phyloP scores from a whole-genome alignment of 1,140 invertebrate species.

The Argopecten irradians region DNA sequence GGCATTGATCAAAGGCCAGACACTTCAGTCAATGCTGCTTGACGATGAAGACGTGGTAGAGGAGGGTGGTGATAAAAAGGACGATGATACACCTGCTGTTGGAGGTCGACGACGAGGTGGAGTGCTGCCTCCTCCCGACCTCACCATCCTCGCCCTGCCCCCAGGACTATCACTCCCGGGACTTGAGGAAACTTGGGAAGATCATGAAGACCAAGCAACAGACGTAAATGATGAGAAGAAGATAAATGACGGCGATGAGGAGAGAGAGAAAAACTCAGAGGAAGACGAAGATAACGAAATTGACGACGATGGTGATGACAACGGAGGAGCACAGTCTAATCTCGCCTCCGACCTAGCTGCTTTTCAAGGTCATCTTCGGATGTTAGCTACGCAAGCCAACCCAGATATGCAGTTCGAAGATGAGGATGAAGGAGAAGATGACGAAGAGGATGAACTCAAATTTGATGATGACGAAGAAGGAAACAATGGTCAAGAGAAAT shows the following conservation, averaged over 20 bases:
- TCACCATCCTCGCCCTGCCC: conserved; percentile 24
- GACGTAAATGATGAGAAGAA: background rate
- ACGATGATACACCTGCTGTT: background rate
- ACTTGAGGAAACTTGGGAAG: background rate
- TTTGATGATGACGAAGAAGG: background rate
- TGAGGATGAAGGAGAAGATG: background rate
- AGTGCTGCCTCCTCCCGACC: conserved; percentile 32
- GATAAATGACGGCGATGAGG: background rate
- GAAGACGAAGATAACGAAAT: background rate
- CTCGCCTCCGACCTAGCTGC: background rate
- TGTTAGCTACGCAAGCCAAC: conserved; percentile 8
- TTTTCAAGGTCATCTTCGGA: background rate
- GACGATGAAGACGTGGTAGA: conserved; percentile 29
- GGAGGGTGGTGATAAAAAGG: conserved; percentile 24
- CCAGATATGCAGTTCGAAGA: conserved; percentile 1
- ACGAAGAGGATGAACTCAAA: background rate
- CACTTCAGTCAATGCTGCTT: conserved; percentile 29
- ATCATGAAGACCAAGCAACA: background rate
- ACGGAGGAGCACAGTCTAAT: background rate
- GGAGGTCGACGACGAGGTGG: conserved; percentile 30
- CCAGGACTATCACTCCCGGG: background rate
- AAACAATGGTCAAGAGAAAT: background rate
- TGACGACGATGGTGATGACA: too few species aligned
- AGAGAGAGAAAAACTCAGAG: background rate
- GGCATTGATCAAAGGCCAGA: conserved; percentile 29